phyloP scores from a whole-genome alignment of 2,113 vertebrate species.

The Saccopteryx leptura region DNA sequence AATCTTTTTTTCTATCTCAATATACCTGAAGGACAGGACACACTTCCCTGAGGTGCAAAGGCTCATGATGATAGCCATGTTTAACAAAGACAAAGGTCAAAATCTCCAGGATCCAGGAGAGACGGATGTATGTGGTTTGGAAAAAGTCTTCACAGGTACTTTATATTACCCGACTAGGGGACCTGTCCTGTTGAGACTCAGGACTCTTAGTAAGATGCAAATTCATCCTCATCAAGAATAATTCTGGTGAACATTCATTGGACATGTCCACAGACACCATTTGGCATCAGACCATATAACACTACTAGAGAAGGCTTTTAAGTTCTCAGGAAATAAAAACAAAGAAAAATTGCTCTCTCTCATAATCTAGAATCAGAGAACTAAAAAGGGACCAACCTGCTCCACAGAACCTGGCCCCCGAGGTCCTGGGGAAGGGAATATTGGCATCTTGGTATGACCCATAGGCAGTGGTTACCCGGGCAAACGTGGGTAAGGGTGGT shows the following conservation, averaged over 20 bases:
- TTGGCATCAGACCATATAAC: background rate
- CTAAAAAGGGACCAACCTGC: slow-evolving; percentile 89
- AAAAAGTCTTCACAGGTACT: background rate
- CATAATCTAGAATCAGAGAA: slow-evolving; percentile 29
- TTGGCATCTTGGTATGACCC: slow-evolving; percentile 99
- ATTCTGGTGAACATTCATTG: background rate
- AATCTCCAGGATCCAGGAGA: background rate
- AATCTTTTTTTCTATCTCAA: background rate
- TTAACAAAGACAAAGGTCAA: background rate
- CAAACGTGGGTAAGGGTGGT: slow-evolving; percentile 94
- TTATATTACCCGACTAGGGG: background rate
- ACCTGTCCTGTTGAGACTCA: background rate
- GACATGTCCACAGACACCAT: background rate
- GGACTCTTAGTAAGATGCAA: background rate
- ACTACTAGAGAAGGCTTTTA: background rate
- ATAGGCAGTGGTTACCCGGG: slow-evolving; percentile 96
- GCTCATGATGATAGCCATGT: background rate
- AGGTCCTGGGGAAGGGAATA: slow-evolving; percentile 98
- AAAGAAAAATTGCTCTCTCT: background rate
- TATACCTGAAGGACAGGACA: background rate
- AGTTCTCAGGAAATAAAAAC: slow-evolving; percentile 57
- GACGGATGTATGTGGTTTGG: fast-evolving
- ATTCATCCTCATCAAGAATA: background rate
- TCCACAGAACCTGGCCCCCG: slow-evolving; percentile 98
- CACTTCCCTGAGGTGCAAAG: background rate